These are phyloP conservation scores for Drosophila varians DNA, from an alignment of 1,140 invertebrate species.

Conservation along the genomic window DNA sequence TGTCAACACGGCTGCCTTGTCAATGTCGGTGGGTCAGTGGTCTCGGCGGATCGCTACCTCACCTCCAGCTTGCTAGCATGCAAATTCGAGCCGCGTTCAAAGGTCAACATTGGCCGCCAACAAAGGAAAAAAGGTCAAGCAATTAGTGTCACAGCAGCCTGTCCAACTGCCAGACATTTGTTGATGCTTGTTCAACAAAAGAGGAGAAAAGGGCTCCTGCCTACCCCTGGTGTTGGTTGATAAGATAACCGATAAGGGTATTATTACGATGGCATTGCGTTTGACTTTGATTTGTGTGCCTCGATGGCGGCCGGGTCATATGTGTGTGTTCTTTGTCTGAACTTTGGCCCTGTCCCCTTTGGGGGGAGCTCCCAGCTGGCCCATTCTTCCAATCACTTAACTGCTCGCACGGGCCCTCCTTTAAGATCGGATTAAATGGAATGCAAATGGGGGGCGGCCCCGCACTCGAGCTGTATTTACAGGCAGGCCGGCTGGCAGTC, in stretches of 20 bases:
- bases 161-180: slow-evolving; percentile 34
- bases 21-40: slow-evolving; percentile 39
- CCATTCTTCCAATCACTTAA: slow-evolving; percentile 66
- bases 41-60: slow-evolving; percentile 10
- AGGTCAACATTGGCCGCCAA: slow-evolving; percentile 55
- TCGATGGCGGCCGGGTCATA: slow-evolving; percentile 5
- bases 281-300: slow-evolving; percentile 46
- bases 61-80: slow-evolving; percentile 38
- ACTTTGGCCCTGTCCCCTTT: slow-evolving; percentile 35
- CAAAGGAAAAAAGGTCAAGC: slow-evolving; percentile 65
- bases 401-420: slow-evolving; percentile 38
- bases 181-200: slow-evolving; percentile 47
- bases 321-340: slow-evolving; percentile 22
- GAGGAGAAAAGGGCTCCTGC: slow-evolving; percentile 6
- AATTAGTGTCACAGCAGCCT: slow-evolving; percentile 66
- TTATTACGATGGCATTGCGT: slow-evolving; percentile 37
- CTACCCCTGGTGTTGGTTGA: slow-evolving; percentile 19
- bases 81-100: slow-evolving; percentile 63
- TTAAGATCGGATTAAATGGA: slow-evolving; percentile 21
- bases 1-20: slow-evolving; percentile 63
- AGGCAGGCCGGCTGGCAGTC: slow-evolving; percentile 1
- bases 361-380: not conserved
- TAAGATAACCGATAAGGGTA: slow-evolving; percentile 53
- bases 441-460: slow-evolving; percentile 37
- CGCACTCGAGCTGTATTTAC: slow-evolving; percentile 15